Conservation (phyloP, 2,113 vertebrate genomes). For the Psophia crepitans region DNA sequence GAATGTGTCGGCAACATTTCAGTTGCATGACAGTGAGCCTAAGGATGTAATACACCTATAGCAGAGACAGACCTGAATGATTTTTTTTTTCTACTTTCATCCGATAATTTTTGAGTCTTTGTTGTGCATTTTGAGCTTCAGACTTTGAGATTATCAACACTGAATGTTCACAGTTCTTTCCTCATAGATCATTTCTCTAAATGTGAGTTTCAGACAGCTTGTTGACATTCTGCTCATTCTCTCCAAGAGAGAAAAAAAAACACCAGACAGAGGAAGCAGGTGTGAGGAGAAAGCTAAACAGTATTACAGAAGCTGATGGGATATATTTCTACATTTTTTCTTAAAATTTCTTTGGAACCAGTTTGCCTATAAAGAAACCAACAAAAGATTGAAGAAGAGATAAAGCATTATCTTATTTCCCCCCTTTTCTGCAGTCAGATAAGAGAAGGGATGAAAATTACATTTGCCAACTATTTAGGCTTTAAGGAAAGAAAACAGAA, state of each 20-base stretch:
- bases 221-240: neutral
- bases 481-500: neutral
- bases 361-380: neutral
- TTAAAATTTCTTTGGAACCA: neutral
- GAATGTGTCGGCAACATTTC: neutral
- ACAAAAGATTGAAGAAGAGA: neutral
- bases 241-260: neutral
- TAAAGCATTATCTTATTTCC: neutral
- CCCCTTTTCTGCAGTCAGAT: neutral
- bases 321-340: neutral
- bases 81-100: neutral
- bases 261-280: neutral
- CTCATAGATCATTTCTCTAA: neutral
- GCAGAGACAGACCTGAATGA: neutral
- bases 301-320: neutral
- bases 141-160: neutral
- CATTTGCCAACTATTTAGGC: neutral
- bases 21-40: neutral
- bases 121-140: neutral
- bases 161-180: neutral
- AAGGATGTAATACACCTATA: neutral
- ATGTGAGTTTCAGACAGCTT: neutral
- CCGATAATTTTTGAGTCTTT: neutral
- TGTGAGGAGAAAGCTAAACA: neutral
- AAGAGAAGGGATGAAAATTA: neutral